phyloP scores from a whole-genome alignment of 2,797 vertebrate species.

The Merluccius polli region DNA sequence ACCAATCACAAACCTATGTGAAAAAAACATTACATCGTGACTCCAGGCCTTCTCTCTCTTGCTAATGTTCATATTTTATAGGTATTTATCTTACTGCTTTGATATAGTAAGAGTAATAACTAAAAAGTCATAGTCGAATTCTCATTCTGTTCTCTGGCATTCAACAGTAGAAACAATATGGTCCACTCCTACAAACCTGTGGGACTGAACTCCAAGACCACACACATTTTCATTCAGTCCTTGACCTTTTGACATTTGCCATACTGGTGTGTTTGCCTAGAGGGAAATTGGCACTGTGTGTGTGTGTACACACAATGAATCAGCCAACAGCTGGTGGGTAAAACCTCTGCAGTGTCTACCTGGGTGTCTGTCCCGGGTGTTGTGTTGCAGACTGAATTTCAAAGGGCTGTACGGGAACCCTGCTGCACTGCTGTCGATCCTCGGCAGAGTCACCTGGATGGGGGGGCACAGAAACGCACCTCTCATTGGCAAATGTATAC shows the following conservation, averaged over 20 bases:
- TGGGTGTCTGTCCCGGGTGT: conserved; percentile 48
- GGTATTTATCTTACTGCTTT: neutral
- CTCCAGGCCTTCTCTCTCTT: neutral
- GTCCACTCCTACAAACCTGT: neutral
- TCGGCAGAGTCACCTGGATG: conserved; percentile 76
- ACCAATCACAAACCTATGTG: neutral
- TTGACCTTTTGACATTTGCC: neutral
- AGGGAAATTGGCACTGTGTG: neutral
- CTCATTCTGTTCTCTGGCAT: neutral
- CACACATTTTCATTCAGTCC: neutral
- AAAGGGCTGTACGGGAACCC: conserved; percentile 65
- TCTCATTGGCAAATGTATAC: no score
- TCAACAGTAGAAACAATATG: neutral
- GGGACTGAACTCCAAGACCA: neutral
- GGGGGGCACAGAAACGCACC: no score
- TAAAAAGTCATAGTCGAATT: neutral
- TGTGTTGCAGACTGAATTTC: conserved; percentile 77
- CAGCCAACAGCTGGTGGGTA: neutral
- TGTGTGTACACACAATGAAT: neutral
- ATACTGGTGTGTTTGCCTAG: conserved; percentile 12
- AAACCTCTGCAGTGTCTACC: conserved; percentile 16
- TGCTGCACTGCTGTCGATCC: conserved; percentile 65
- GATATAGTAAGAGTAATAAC: neutral
- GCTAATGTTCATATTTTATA: neutral
- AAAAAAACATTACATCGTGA: neutral